Conservation (phyloP, 2,113 vertebrate genomes). For the Xenopus tropicalis region UCB_Xtro_10.0 CM004445.2:119182001-119182500, state of each 20-base stretch:
- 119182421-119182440: no score
- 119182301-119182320: not conserved
- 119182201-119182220: conserved; percentile 23
- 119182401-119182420: not conserved
- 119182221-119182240: conserved; percentile 27
- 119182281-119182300: not conserved
- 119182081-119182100: conserved; percentile 13
- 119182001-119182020: conserved; percentile 26
- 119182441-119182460: no score
- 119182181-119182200: conserved; percentile 1
- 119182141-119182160: conserved; percentile 39
- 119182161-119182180: conserved; percentile 35
- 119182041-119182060: conserved; percentile 35
- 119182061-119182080: conserved; percentile 26
- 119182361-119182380: not conserved
- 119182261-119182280: not conserved
- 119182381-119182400: not conserved
- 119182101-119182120: conserved; percentile 26
- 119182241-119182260: conserved; percentile 17
- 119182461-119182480: no score
- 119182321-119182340: not conserved
- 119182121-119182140: conserved; percentile 25
- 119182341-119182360: not conserved
- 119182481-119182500: no score
- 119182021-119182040: conserved; percentile 4